These are phyloP conservation scores for Xestobium rufovillosum DNA, from an alignment of 2,888 invertebrate genomes.

Conservation along the genomic window DNA sequence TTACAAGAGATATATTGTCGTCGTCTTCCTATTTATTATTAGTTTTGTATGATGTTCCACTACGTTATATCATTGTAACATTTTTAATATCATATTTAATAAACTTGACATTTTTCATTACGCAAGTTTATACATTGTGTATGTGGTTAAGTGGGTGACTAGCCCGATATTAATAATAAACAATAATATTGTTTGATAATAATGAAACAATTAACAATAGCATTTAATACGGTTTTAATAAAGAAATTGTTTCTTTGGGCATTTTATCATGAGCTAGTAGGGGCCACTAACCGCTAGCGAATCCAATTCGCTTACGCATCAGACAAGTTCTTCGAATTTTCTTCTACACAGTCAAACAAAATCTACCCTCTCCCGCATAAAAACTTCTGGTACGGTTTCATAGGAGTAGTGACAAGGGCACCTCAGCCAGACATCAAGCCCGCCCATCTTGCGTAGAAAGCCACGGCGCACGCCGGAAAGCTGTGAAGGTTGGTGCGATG, in stretches of 20 bases:
- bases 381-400: no score
- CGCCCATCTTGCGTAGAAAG: no score
- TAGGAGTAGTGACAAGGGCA: no score
- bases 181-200: constrained; percentile 41
- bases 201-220: constrained; percentile 40
- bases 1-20: constrained; percentile 29
- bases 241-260: constrained; percentile 41
- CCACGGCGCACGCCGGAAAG: no score
- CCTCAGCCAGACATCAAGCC: no score
- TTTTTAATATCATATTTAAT: constrained; percentile 44
- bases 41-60: constrained; percentile 27
- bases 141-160: constrained; percentile 32
- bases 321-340: not conserved
- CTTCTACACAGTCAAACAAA: not conserved
- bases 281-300: no score
- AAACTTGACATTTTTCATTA: constrained; percentile 43
- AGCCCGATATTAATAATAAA: constrained; percentile 36
- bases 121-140: constrained; percentile 37
- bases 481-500: no score
- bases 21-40: constrained; percentile 33
- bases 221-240: constrained; percentile 44
- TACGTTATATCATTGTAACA: constrained; percentile 43
- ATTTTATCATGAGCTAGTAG: constrained; percentile 32
- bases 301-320: not conserved
- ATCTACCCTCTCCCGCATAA: no score